These are phyloP conservation scores for Dipodomys stephensi DNA, from an alignment of 2,113 vertebrate genomes.

Conservation along the genomic window DNA sequence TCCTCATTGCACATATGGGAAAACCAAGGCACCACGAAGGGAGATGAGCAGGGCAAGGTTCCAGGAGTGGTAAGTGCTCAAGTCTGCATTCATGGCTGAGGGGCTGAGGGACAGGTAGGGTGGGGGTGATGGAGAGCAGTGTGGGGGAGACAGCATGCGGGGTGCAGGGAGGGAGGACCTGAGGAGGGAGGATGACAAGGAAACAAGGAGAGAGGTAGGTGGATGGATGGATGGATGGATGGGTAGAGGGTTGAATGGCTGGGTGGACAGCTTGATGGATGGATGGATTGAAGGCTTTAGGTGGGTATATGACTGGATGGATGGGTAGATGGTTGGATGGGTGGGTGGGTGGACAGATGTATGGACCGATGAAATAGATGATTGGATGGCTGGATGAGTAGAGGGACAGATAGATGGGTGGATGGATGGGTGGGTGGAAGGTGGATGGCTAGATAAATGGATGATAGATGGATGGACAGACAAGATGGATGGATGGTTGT, in stretches of 20 bases:
- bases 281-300: background rate
- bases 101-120: background rate
- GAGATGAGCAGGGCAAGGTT: background rate
- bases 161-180: no score
- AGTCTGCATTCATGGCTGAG: background rate
- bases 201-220: background rate
- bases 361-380: background rate
- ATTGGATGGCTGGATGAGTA: background rate
- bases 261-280: accelerated
- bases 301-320: accelerated
- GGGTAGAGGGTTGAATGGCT: no score
- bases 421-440: background rate
- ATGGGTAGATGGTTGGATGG: background rate
- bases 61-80: background rate
- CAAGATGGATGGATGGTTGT: background rate
- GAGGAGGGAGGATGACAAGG: no score
- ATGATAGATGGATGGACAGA: no score
- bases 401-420: background rate
- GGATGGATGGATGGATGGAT: background rate
- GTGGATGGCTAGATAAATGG: background rate
- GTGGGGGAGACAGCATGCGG: no score
- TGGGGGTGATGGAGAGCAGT: no score
- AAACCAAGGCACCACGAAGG: background rate
- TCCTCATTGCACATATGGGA: background rate
- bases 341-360: background rate